These are phyloP conservation scores for Takifugu flavidus DNA, from an alignment of 2,113 vertebrate genomes.

Conservation along the genomic window DNA sequence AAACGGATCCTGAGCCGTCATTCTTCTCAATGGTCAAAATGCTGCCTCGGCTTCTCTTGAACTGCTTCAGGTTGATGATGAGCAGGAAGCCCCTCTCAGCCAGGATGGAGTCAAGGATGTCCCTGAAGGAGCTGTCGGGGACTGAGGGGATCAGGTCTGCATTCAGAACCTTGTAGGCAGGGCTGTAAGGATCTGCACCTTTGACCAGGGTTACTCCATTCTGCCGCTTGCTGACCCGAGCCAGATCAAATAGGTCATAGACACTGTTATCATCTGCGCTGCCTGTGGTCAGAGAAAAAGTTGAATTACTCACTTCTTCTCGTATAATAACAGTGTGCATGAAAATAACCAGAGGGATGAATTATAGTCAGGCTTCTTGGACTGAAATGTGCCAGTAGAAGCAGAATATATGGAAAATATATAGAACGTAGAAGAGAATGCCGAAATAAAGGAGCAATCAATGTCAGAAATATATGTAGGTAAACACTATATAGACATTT, in stretches of 20 bases:
- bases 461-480: background rate
- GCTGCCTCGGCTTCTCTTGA: conserved; percentile 84
- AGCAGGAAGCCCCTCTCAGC: conserved; percentile 92
- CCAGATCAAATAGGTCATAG: conserved; percentile 91
- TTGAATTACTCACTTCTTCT: background rate
- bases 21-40: conserved; percentile 85
- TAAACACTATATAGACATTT: too few relatives aligned
- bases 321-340: conserved; percentile 9
- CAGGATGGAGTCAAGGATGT: conserved; percentile 89
- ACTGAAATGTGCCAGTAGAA: background rate
- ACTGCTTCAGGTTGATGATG: conserved; percentile 87
- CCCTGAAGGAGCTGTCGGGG: conserved; percentile 86
- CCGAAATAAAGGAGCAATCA: background rate
- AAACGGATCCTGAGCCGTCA: conserved; percentile 84
- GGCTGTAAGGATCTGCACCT: conserved; percentile 87
- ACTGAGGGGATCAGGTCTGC: conserved; percentile 86
- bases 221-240: conserved; percentile 72
- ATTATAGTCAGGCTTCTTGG: background rate
- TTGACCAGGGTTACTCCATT: conserved; percentile 86
- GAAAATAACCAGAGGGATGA: conserved; percentile 11
- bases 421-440: background rate
- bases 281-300: conserved; percentile 72
- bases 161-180: conserved; percentile 91
- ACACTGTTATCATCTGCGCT: conserved; percentile 87
- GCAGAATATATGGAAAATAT: background rate